Evolutionary conservation across 1,140 invertebrate species (phyloP).

Genomic region (Sycophila sp.): DNA sequence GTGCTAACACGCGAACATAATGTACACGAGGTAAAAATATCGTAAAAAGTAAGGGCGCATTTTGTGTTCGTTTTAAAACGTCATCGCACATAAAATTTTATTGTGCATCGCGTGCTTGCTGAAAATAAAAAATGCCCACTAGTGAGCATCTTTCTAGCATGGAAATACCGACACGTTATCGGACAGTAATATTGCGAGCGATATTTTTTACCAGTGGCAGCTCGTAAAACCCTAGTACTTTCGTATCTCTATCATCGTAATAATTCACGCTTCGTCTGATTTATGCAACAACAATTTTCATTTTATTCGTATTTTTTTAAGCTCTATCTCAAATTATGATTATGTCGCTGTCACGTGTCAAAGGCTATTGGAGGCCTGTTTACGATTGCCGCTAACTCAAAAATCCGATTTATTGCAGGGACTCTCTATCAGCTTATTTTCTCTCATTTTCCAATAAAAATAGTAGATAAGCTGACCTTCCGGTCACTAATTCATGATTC

Average conservation of each 20-base stretch:
- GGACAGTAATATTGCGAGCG: conserved; percentile 17
- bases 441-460: too few species aligned
- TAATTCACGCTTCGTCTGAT: conserved; percentile 8
- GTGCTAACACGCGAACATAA: not conserved
- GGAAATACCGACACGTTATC: conserved; percentile 6
- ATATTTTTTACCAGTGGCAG: conserved; percentile 18
- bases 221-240: conserved; percentile 11
- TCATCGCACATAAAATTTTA: conserved; percentile 17
- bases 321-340: too few species aligned
- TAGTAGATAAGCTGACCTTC: too few species aligned
- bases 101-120: not conserved
- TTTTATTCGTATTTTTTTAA: not conserved
- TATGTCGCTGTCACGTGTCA: too few species aligned
- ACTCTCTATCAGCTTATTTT: too few species aligned
- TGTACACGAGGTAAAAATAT: not conserved
- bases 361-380: too few species aligned
- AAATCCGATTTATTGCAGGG: too few species aligned
- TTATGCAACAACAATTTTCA: too few species aligned
- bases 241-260: conserved; percentile 22
- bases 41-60: not conserved
- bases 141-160: conserved; percentile 3
- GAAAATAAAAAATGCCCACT: not conserved
- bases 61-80: not conserved
- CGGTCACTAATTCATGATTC: too few species aligned
- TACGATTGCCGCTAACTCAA: too few species aligned